These are phyloP conservation scores for Xiphophorus hellerii DNA, from an alignment of 2,113 vertebrate genomes.

Conservation along the genomic window DNA sequence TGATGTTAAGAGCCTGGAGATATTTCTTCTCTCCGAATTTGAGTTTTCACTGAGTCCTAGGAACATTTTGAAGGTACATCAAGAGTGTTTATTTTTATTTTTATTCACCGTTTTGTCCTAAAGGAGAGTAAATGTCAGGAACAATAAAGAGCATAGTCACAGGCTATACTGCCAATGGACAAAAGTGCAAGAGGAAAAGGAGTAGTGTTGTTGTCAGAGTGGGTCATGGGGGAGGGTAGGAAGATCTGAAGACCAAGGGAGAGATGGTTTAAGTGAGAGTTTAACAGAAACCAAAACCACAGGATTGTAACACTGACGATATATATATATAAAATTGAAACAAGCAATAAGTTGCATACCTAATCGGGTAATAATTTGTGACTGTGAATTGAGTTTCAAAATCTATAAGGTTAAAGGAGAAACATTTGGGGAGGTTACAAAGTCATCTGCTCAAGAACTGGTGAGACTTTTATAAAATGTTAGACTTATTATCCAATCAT, in stretches of 20 bases:
- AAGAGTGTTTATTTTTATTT: constrained; percentile 16
- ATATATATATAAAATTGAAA: too few species aligned
- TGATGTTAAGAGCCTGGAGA: constrained; percentile 23
- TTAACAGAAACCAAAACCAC: background rate
- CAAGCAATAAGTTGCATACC: background rate
- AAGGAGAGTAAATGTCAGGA: constrained; percentile 65
- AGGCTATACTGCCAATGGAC: constrained; percentile 43
- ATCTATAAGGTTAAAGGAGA: background rate
- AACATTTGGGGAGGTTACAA: background rate
- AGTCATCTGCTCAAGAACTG: background rate
- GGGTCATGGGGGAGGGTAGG: background rate
- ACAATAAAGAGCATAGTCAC: constrained; percentile 65
- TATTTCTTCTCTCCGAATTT: constrained; percentile 24
- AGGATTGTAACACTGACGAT: too few species aligned
- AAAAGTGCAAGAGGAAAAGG: constrained; percentile 9
- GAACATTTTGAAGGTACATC: constrained; percentile 28
- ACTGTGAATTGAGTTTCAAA: background rate
- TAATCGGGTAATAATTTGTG: background rate
- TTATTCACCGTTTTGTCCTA: constrained; percentile 57
- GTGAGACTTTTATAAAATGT: too few species aligned
- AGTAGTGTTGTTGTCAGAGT: constrained; percentile 14
- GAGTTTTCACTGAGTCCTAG: constrained; percentile 21
- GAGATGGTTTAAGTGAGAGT: constrained; percentile 10
- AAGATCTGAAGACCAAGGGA: constrained; percentile 36
- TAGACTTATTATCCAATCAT: too few species aligned